These are phyloP conservation scores for Pitangus sulphuratus DNA, from an alignment of 2,797 vertebrate genomes.

Conservation along the genomic window DNA sequence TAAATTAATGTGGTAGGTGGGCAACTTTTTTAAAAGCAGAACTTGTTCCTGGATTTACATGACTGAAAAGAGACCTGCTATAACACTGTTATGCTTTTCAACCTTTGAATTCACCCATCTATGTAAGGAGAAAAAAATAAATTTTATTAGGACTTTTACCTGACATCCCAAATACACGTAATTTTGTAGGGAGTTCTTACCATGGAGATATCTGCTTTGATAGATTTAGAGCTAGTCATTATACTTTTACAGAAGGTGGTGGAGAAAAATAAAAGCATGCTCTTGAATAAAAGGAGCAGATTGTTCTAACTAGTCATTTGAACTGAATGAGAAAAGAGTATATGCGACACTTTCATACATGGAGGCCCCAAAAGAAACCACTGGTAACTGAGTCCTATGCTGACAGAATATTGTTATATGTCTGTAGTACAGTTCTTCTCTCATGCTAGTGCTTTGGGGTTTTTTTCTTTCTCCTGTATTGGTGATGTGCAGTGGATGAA, in stretches of 20 bases:
- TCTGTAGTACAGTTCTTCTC: not conserved
- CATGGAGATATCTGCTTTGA: not conserved
- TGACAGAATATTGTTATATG: not conserved
- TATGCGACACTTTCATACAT: not conserved
- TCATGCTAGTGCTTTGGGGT: not conserved
- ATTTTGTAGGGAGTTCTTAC: not conserved
- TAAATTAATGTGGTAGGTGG: not conserved
- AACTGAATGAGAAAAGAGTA: not conserved
- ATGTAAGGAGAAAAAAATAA: not conserved
- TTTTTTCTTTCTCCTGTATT: not conserved
- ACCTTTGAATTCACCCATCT: not conserved
- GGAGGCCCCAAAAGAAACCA: not conserved
- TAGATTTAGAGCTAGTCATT: slow-evolving; percentile 25
- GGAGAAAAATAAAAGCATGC: not conserved
- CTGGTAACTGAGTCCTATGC: not conserved
- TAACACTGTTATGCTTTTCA: not conserved
- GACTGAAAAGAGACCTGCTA: not conserved
- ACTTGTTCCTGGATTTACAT: not conserved
- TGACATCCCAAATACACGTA: not conserved
- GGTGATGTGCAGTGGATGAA: not conserved
- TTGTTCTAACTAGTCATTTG: not conserved
- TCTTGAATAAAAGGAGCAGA: slow-evolving; percentile 5
- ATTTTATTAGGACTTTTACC: not conserved
- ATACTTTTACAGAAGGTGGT: slow-evolving; percentile 21
- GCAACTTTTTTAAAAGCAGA: not conserved